phyloP scores from a whole-genome alignment of 2,113 vertebrate species.

The Chlorodrepanis virens region DNA sequence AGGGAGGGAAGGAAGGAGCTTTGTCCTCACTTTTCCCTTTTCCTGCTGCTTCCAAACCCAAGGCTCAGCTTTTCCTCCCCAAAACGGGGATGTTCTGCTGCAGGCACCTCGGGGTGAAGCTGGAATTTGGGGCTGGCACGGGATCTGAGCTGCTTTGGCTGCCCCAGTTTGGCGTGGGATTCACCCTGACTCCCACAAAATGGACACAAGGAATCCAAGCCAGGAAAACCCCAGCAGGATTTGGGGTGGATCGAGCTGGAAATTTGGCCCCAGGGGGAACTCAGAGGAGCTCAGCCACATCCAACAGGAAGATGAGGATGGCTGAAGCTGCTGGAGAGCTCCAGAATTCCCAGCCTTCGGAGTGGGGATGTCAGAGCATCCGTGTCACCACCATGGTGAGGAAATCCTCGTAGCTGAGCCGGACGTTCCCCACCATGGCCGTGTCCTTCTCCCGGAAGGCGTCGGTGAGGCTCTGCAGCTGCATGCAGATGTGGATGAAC shows the following conservation, averaged over 20 bases:
- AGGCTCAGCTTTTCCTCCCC: background rate
- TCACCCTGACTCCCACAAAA: background rate
- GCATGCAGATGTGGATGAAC: constrained; percentile 95
- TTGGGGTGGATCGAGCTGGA: rapidly evolving
- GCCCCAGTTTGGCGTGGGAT: background rate
- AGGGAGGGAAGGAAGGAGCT: background rate
- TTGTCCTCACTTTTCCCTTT: rapidly evolving
- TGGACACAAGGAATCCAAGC: background rate
- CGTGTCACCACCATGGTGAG: constrained; percentile 80
- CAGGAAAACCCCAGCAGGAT: background rate
- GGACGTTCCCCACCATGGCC: constrained; percentile 74
- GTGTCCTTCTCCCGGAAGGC: constrained; percentile 91
- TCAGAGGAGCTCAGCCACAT: rapidly evolving
- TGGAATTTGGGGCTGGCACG: background rate
- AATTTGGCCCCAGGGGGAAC: background rate
- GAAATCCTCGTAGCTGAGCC: constrained; percentile 93
- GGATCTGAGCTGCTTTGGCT: background rate
- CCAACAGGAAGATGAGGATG: rapidly evolving
- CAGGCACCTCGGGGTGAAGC: background rate
- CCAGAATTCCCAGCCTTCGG: rapidly evolving
- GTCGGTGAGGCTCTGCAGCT: constrained; percentile 88
- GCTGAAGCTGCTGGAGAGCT: background rate
- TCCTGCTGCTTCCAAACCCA: background rate
- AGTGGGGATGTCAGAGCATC: constrained; percentile 76
- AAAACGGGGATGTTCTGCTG: rapidly evolving